Evolutionary conservation across 2,888 invertebrate genomes (phyloP).

Genomic region (Polydrusus tereticollis): DNA sequence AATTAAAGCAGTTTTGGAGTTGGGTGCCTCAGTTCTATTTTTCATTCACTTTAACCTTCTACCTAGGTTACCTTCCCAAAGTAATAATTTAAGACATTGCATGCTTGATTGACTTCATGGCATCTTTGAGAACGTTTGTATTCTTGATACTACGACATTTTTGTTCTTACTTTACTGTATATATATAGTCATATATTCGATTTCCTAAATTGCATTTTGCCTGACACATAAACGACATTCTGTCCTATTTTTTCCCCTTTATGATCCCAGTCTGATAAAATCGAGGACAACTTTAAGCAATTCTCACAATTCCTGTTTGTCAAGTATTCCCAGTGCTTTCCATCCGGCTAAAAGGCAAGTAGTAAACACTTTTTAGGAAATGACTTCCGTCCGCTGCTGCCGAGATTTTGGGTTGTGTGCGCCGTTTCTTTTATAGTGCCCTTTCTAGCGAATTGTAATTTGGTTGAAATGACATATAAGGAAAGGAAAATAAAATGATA

Average conservation of each 20-base stretch:
- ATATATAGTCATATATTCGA: slow-evolving; percentile 6
- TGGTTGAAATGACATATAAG: slow-evolving; percentile 14
- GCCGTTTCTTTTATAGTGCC: slow-evolving; percentile 30
- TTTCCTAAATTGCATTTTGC: slow-evolving; percentile 11
- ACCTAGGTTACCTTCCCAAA: too few relatives aligned
- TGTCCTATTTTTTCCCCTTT: slow-evolving; percentile 13
- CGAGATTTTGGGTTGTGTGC: slow-evolving; percentile 25
- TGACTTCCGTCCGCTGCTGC: slow-evolving; percentile 26
- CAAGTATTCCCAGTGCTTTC: slow-evolving; percentile 28
- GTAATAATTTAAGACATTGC: too few relatives aligned
- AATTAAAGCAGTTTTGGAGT: too few relatives aligned
- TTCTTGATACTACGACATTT: too few relatives aligned
- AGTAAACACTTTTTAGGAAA: slow-evolving; percentile 39
- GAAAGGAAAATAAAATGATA: slow-evolving; percentile 8
- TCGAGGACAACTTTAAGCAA: slow-evolving; percentile 34
- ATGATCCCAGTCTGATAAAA: slow-evolving; percentile 27
- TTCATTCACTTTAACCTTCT: too few relatives aligned
- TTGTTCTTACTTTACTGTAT: too few relatives aligned
- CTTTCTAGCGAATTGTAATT: slow-evolving; percentile 32
- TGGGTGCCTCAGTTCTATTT: too few relatives aligned
- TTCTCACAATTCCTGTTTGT: slow-evolving; percentile 33
- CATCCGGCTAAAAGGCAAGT: slow-evolving; percentile 34
- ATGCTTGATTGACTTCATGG: too few relatives aligned
- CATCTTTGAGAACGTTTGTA: too few relatives aligned
- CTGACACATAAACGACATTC: slow-evolving; percentile 12